Conservation (phyloP, 2,113 vertebrate species). For the Malurus cyaneus region DNA sequence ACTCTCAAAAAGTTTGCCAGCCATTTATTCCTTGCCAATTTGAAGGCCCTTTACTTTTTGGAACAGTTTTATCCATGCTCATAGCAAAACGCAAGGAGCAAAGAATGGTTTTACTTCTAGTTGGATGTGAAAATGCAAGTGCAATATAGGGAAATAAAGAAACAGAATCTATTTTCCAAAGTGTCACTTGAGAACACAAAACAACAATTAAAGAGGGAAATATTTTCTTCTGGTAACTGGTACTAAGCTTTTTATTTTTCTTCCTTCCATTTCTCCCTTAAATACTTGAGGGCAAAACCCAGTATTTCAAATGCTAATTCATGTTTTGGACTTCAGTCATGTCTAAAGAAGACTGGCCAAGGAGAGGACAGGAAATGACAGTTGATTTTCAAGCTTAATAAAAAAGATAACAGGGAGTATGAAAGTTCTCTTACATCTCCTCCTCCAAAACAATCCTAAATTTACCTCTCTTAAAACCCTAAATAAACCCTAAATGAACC, state of each 20-base stretch:
- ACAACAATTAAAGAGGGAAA: background rate
- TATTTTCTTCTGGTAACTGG: background rate
- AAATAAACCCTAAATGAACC: background rate
- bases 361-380: background rate
- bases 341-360: background rate
- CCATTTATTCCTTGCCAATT: slow-evolving; percentile 46
- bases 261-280: background rate
- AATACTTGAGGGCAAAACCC: background rate
- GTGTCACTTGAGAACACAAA: background rate
- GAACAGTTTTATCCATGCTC: background rate
- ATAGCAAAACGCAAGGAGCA: background rate
- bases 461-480: background rate
- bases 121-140: slow-evolving; percentile 13
- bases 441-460: background rate
- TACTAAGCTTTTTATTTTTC: background rate
- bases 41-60: slow-evolving; percentile 5
- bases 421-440: background rate
- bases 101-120: background rate
- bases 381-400: background rate
- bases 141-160: background rate
- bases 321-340: background rate
- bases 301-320: slow-evolving; percentile 37
- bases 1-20: background rate
- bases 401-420: background rate
- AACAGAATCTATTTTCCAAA: background rate